These are phyloP conservation scores for Chelidonichthys spinosus DNA, from an alignment of 2,797 vertebrate genomes.

Conservation along the genomic window DNA sequence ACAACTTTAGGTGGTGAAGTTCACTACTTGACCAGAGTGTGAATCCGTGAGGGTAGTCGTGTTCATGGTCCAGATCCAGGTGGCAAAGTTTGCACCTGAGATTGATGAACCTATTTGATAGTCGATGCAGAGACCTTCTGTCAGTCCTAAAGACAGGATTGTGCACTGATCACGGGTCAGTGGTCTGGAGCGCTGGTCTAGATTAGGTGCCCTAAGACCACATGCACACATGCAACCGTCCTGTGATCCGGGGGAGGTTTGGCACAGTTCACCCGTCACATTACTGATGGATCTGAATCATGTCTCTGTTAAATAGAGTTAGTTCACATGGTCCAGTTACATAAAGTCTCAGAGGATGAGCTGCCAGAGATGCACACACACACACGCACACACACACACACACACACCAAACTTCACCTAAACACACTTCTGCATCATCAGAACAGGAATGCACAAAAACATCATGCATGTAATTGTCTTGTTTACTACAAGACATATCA, in stretches of 20 bases:
- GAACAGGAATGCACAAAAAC: conserved; percentile 42
- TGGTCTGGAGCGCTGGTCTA: background rate
- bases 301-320: conserved; percentile 39
- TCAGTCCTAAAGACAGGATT: conserved; percentile 22
- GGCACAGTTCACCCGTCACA: conserved; percentile 36
- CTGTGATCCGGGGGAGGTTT: conserved; percentile 31
- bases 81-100: background rate
- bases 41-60: background rate
- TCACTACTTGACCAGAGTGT: background rate
- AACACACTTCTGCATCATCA: conserved; percentile 4
- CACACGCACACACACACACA: background rate
- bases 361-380: conserved; percentile 2
- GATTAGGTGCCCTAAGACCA: background rate
- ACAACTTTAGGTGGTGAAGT: background rate
- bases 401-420: background rate
- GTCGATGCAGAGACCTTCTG: background rate
- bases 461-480: conserved; percentile 59
- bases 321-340: conserved; percentile 41
- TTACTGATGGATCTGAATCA: conserved; percentile 28
- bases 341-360: conserved; percentile 23
- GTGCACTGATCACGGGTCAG: conserved; percentile 6
- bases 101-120: background rate
- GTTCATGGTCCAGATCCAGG: background rate
- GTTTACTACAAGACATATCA: conserved; percentile 49
- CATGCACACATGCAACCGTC: conserved; percentile 12